A percentile compares a stretch with the other conserved stretches of the same genome.
These are phyloP conservation scores for Ranitomeya variabilis DNA, from an alignment of 2,113 vertebrate species.

Conservation along the genomic window DNA sequence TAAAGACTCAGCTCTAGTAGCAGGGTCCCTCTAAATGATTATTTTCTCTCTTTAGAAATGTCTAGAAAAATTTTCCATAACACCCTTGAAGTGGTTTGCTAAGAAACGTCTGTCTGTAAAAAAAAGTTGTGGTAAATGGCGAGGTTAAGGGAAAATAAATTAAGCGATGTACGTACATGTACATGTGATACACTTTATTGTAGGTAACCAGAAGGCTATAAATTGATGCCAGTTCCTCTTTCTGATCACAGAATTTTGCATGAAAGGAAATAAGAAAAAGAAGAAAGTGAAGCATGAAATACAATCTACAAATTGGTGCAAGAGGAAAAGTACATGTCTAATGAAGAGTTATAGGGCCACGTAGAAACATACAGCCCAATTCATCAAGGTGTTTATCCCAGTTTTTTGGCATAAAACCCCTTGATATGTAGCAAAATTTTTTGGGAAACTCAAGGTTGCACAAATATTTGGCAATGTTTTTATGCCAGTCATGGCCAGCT, in stretches of 20 bases:
- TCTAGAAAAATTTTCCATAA: background rate
- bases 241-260: slow-evolving; percentile 5
- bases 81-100: background rate
- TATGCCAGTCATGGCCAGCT: too few relatives aligned
- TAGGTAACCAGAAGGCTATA: slow-evolving; percentile 31
- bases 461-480: too few relatives aligned
- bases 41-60: background rate
- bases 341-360: too few relatives aligned
- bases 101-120: slow-evolving; percentile 2
- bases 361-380: too few relatives aligned
- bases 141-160: background rate
- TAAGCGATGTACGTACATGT: background rate
- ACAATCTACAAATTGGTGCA: background rate
- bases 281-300: slow-evolving; percentile 8
- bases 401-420: too few relatives aligned
- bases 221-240: slow-evolving; percentile 39
- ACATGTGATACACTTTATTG: slow-evolving; percentile 12
- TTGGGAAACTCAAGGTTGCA: too few relatives aligned
- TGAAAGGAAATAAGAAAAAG: slow-evolving; percentile 32
- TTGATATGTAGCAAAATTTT: too few relatives aligned
- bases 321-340: too few relatives aligned
- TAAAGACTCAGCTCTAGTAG: background rate
- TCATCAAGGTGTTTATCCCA: too few relatives aligned
- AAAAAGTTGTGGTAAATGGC: background rate
- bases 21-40: background rate